Evolutionary conservation across 2,888 invertebrate species (phyloP).

Genomic region (Drosophila formosana): DNA sequence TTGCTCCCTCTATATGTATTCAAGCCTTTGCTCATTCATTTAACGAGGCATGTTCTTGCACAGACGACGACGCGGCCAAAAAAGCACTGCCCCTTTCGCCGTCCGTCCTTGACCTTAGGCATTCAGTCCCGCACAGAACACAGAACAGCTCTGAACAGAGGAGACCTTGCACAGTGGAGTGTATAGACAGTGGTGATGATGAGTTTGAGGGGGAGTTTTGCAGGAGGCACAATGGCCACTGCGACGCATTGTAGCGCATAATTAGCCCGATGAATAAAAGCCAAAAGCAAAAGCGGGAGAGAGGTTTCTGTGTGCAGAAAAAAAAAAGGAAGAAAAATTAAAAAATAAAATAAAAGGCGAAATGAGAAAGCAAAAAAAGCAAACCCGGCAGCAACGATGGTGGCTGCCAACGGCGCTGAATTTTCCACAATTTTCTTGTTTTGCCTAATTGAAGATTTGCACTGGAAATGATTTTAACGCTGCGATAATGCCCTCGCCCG

Average conservation of each 20-base stretch:
- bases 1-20: background rate
- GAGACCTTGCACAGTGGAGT: background rate
- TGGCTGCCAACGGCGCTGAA: constrained; percentile 38
- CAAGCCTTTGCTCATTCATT: constrained; percentile 37
- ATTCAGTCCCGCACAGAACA: constrained; percentile 11
- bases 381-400: constrained; percentile 27
- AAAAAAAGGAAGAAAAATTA: constrained; percentile 26
- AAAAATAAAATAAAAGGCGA: constrained; percentile 27
- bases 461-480: constrained; percentile 71
- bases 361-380: constrained; percentile 3
- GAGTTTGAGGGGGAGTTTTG: constrained; percentile 29
- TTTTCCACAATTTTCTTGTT: constrained; percentile 55
- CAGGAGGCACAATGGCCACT: constrained; percentile 62
- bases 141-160: background rate
- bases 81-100: constrained; percentile 8
- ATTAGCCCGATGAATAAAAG: constrained; percentile 74
- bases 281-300: constrained; percentile 39
- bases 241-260: constrained; percentile 77
- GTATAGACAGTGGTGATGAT: constrained; percentile 28
- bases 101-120: constrained; percentile 49
- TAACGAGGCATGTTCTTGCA: constrained; percentile 37
- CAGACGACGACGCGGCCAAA: constrained; percentile 20
- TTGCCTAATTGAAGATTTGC: constrained; percentile 75
- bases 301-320: constrained; percentile 25
- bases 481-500: constrained; percentile 36